These are phyloP conservation scores for Phytoseiulus persimilis DNA, from an alignment of 2,888 invertebrate genomes.

Conservation along the genomic window DNA sequence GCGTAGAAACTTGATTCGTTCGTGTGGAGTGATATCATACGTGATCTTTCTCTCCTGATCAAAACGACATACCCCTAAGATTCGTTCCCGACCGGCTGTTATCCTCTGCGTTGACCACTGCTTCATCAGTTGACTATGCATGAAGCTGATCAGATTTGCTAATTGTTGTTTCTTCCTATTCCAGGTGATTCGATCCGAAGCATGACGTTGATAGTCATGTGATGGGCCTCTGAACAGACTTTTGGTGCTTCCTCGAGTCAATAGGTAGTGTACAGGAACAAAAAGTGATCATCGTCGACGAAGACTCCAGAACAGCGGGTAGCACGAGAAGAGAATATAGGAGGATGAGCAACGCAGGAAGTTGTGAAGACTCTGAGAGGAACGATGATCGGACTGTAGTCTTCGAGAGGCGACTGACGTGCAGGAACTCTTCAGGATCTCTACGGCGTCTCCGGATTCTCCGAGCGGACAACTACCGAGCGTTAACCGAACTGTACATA, in stretches of 20 bases:
- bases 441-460: not conserved
- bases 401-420: not conserved
- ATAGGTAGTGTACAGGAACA: not conserved
- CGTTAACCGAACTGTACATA: not conserved
- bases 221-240: not conserved
- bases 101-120: no score
- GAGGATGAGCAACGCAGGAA: not conserved
- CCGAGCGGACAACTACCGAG: not conserved
- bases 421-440: not conserved
- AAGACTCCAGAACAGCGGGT: not conserved
- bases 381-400: not conserved
- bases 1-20: no score
- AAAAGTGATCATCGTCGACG: not conserved
- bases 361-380: not conserved
- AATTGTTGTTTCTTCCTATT: not conserved
- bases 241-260: not conserved
- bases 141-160: not conserved
- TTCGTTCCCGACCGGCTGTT: no score
- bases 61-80: no score
- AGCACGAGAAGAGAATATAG: not conserved
- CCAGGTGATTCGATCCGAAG: not conserved
- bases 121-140: not conserved
- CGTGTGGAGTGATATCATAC: no score
- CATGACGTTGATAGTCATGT: not conserved
- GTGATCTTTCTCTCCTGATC: no score